Evolutionary conservation across 1,140 invertebrate species (phyloP).

Genomic region (Musca vetustissima): DNA sequence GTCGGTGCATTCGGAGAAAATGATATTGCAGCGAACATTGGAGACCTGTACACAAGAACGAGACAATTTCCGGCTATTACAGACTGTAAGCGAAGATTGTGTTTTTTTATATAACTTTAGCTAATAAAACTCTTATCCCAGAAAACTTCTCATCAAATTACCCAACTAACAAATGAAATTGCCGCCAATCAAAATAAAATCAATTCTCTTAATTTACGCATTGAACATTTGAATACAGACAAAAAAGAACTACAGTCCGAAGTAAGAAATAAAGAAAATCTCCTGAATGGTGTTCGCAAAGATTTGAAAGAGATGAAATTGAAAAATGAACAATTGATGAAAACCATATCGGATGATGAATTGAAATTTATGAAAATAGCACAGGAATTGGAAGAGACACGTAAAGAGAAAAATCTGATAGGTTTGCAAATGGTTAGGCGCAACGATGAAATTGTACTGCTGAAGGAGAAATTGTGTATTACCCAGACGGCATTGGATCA

Average conservation of each 20-base stretch:
- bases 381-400: conserved; percentile 67
- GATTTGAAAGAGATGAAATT: conserved; percentile 60
- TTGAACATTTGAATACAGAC: conserved; percentile 68
- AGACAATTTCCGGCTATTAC: conserved; percentile 63
- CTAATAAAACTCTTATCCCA: conserved; percentile 6
- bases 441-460: conserved; percentile 72
- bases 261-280: conserved; percentile 53
- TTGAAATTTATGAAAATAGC: conserved; percentile 61
- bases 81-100: conserved; percentile 58
- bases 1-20: conserved; percentile 64
- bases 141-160: conserved; percentile 44
- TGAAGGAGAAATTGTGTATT: conserved; percentile 74
- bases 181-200: conserved; percentile 42
- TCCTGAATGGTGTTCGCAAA: conserved; percentile 56
- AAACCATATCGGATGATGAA: conserved; percentile 58
- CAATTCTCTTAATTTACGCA: conserved; percentile 50
- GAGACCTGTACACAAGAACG: conserved; percentile 66
- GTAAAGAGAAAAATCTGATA: conserved; percentile 71
- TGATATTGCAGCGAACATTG: conserved; percentile 64
- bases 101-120: not conserved
- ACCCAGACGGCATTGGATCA: conserved; percentile 69
- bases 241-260: conserved; percentile 66
- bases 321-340: conserved; percentile 59
- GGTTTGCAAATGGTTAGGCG: conserved; percentile 73
- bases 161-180: conserved; percentile 43